Evolutionary conservation across 2,797 vertebrate genomes (phyloP), one percentile per base, ranked within the genome.

Genomic region (Tenualosa ilisha): DNA sequence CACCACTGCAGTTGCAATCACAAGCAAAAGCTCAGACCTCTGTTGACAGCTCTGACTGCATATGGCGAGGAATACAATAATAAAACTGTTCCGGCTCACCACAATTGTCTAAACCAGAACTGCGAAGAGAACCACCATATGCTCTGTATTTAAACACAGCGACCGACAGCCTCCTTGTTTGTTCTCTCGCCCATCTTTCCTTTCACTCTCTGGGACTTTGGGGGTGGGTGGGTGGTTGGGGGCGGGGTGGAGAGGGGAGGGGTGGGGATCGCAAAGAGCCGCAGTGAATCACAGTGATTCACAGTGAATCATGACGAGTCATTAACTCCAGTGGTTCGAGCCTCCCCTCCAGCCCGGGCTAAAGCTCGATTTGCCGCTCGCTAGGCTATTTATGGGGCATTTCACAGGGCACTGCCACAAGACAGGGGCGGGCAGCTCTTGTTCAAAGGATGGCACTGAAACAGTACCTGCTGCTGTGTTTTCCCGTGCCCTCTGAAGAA

Each of bases 361-460:
- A 22, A 2, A 43, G 72, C 72, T 22, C 46, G 72, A 20, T 79
- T 17, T 46, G 37, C 40, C 40, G 17, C 72, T 9, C 40, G 17
- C 20, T 17, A 20, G 40, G 40, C 72, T 79, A 17, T 95, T 94
- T 94, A 95, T 95, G 91, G 89, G 87, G 91, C 90, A 93, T 94
- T 94, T 96, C 93, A 93, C 93, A 95, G 91, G 86, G 89, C 89
- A 90, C 90, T 91, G 92, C 89, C 75, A 90, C 81, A 88, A 56
- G 17, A 56, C 54, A 3, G 91, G 91, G 84, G 89, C 88, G 89
- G 92, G 91, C 89, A 91, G 90, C 91, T 90, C 91, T 93, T 93
- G 92, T 90, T 93, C 91, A 92, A 90, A 88, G 89, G 92, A 92
- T 90, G 75, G 85, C 89, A 89, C 90, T 86, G 92, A 94, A 95